A percentile compares a stretch with the other conserved stretches of the same genome.
Evolutionary conservation across 2,888 invertebrate species (phyloP).

Genomic region (Alsophila aescularia): DNA sequence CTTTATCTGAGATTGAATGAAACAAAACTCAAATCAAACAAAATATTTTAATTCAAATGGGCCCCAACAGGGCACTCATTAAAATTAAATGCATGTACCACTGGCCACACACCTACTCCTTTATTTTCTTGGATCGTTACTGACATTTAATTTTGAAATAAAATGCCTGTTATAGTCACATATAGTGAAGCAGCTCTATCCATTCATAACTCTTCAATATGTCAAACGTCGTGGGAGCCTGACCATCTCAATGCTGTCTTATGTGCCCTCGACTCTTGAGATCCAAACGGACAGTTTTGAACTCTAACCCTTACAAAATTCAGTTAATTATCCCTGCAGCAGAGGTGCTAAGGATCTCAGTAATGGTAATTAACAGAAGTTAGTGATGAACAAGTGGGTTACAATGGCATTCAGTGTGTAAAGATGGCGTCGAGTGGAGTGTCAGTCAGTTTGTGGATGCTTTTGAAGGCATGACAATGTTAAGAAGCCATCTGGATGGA

Average conservation of each 20-base stretch:
- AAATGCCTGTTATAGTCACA: too few species aligned
- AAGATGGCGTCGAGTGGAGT: slow-evolving; percentile 10
- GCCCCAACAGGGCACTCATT: too few species aligned
- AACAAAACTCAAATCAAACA: too few species aligned
- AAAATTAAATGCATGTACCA: too few species aligned
- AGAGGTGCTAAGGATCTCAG: neutral
- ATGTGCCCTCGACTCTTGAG: slow-evolving; percentile 48
- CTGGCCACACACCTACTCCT: too few species aligned
- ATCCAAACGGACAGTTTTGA: slow-evolving; percentile 37
- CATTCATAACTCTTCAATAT: slow-evolving; percentile 37
- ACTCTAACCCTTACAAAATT: rapidly evolving
- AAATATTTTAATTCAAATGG: too few species aligned
- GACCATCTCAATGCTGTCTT: slow-evolving; percentile 68
- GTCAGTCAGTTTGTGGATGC: slow-evolving; percentile 21
- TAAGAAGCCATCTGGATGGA: slow-evolving; percentile 10
- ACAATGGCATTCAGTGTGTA: slow-evolving; percentile 21
- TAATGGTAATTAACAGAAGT: slow-evolving; percentile 51
- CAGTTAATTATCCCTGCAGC: slow-evolving; percentile 7
- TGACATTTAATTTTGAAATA: too few species aligned
- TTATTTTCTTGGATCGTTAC: too few species aligned
- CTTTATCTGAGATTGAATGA: too few species aligned
- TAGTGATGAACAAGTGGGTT: slow-evolving; percentile 23
- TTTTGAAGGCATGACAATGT: slow-evolving; percentile 9
- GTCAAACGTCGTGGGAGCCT: slow-evolving; percentile 71
- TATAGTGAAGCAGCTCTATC: neutral